A percentile compares a stretch with the other conserved stretches of the same genome.
Conservation (phyloP, 2,888 invertebrate species). For the Tetropium fuscum region DNA sequence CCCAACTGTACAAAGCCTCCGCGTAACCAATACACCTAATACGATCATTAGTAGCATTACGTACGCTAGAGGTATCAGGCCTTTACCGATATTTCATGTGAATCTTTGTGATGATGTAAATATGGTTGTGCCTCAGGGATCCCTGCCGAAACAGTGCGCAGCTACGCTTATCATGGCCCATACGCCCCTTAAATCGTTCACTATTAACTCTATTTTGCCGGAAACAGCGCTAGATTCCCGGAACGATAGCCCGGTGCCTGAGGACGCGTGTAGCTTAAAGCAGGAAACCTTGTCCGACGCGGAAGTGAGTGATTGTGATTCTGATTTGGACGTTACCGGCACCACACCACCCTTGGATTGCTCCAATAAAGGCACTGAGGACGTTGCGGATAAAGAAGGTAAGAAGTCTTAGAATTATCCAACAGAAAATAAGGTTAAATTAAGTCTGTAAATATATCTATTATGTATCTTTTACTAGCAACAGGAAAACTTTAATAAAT, state of each 20-base stretch:
- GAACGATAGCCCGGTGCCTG: conserved; percentile 31
- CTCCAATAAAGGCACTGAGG: conserved; percentile 66
- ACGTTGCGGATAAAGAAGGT: conserved; percentile 45
- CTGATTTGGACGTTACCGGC: conserved; percentile 83
- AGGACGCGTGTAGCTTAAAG: conserved; percentile 32
- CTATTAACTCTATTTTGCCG: conserved; percentile 81
- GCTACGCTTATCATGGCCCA: conserved; percentile 67
- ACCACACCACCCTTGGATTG: conserved; percentile 78
- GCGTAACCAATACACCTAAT: conserved; percentile 44
- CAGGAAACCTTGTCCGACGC: conserved; percentile 50
- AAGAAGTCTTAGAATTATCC: too few relatives aligned
- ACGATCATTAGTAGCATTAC: conserved; percentile 43
- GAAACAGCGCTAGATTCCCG: conserved; percentile 57
- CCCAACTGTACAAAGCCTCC: conserved; percentile 46
- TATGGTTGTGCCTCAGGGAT: conserved; percentile 49
- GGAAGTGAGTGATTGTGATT: conserved; percentile 74
- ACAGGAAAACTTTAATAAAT: too few relatives aligned
- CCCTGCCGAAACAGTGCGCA: conserved; percentile 30
- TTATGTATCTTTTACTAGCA: too few relatives aligned
- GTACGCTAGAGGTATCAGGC: conserved; percentile 40
- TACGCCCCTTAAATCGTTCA: conserved; percentile 79
- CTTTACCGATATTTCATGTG: neutral
- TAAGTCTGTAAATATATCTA: too few relatives aligned
- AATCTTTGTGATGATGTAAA: conserved; percentile 46
- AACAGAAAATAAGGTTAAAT: too few relatives aligned